phyloP scores from a whole-genome alignment of 2,113 vertebrate species.

The Paramisgurnus dabryanus region DNA sequence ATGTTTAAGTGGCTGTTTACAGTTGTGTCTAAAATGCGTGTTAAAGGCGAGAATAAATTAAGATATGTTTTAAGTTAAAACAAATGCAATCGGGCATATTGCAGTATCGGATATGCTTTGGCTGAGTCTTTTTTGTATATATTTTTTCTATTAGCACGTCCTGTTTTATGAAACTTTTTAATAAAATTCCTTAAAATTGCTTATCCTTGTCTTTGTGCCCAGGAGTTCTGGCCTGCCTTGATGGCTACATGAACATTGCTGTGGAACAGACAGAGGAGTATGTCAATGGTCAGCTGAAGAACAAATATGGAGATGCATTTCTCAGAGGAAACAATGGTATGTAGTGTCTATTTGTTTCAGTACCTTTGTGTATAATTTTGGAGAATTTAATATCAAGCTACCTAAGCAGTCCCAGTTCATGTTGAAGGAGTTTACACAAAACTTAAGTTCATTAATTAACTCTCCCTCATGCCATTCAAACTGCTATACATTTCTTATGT shows the following conservation, averaged over 20 bases:
- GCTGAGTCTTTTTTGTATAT: too few relatives aligned
- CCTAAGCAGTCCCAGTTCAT: neutral
- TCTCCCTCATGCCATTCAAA: too few relatives aligned
- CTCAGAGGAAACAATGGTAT: conserved; percentile 98
- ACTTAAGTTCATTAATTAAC: neutral
- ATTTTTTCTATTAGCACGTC: neutral
- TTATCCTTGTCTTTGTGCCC: conserved; percentile 15
- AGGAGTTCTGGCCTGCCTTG: conserved; percentile 97
- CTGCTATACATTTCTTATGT: too few relatives aligned
- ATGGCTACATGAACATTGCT: conserved; percentile 99
- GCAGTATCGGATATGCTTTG: too few relatives aligned
- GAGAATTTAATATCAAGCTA: neutral
- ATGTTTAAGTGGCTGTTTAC: too few relatives aligned
- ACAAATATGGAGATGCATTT: conserved; percentile 98
- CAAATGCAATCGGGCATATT: too few relatives aligned
- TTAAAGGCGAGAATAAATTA: too few relatives aligned
- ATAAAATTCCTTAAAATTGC: neutral
- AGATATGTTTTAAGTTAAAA: too few relatives aligned
- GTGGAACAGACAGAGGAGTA: conserved; percentile 98
- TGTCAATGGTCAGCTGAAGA: conserved; percentile 97
- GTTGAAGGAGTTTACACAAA: neutral
- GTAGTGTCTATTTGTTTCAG: conserved; percentile 1
- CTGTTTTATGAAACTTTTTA: neutral
- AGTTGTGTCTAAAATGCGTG: too few relatives aligned
- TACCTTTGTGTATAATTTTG: neutral